phyloP scores from a whole-genome alignment of 2,888 invertebrate species.

The Caenorhabditis angaria region DNA sequence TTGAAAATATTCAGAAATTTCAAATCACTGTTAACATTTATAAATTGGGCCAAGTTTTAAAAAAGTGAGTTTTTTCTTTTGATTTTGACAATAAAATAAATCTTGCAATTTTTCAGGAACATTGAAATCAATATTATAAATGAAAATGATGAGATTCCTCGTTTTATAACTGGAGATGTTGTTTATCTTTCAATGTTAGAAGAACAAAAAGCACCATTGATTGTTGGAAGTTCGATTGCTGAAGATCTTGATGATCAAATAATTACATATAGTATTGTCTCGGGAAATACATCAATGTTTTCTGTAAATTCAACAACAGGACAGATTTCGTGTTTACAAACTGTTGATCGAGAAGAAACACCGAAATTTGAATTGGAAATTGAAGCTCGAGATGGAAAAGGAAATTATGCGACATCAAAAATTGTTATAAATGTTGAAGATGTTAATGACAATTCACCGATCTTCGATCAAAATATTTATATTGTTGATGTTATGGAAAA shows the following conservation, averaged over 20 bases:
- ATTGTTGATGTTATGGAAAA: conserved; percentile 54
- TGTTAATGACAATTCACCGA: conserved; percentile 57
- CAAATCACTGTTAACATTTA: conserved; percentile 8
- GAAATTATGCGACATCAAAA: conserved; percentile 16
- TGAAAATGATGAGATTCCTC: conserved; percentile 58
- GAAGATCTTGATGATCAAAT: conserved; percentile 48
- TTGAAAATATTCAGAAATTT: conserved; percentile 18
- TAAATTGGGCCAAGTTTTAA: neutral
- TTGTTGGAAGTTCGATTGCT: conserved; percentile 46
- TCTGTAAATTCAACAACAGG: conserved; percentile 49
- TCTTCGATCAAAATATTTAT: conserved; percentile 76
- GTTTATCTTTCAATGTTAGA: conserved; percentile 40
- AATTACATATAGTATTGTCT: conserved; percentile 55
- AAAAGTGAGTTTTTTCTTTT: conserved; percentile 3
- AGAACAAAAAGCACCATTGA: conserved; percentile 31
- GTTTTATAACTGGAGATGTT: conserved; percentile 52
- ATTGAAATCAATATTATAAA: conserved; percentile 47
- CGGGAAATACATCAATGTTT: conserved; percentile 56
- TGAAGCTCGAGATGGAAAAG: conserved; percentile 46
- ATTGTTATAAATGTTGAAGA: conserved; percentile 53
- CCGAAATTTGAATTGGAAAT: conserved; percentile 37
- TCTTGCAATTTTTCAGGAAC: conserved; percentile 14
- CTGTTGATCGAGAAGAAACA: conserved; percentile 48
- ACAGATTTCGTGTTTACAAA: conserved; percentile 27
- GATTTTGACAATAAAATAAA: neutral